Conservation (phyloP, 2,797 vertebrate genomes). For the Triplophysa yarkandensis region DNA sequence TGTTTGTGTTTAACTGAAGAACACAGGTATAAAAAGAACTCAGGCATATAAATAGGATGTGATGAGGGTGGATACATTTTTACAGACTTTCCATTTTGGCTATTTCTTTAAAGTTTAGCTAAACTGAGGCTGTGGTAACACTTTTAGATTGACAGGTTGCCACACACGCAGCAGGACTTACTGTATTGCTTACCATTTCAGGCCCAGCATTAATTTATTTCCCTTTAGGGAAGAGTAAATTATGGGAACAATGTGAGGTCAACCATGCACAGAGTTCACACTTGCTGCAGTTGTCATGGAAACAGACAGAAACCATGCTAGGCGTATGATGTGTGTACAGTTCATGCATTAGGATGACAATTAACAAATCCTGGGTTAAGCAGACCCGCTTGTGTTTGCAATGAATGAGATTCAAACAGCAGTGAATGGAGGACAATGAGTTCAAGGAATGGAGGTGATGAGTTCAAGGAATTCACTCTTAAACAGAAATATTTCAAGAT, state of each 20-base stretch:
- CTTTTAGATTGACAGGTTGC: not conserved
- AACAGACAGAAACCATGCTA: constrained; percentile 1
- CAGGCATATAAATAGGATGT: no score
- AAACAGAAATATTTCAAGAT: constrained; percentile 4
- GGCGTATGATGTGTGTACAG: constrained; percentile 1
- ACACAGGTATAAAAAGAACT: no score
- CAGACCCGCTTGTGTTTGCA: not conserved
- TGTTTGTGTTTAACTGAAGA: no score
- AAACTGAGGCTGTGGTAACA: not conserved
- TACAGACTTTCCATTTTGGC: no score
- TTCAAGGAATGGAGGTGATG: not conserved
- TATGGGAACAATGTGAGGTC: constrained; percentile 31
- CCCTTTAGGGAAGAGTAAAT: constrained; percentile 14
- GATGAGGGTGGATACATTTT: no score
- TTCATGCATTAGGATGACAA: constrained; percentile 3
- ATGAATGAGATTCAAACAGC: no score
- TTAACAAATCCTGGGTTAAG: constrained; percentile 18
- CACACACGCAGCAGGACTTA: not conserved
- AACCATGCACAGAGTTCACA: not conserved
- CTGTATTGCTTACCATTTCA: not conserved
- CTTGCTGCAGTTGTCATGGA: constrained; percentile 28
- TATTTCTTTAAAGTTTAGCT: not conserved
- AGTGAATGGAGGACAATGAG: not conserved
- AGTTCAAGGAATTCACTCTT: constrained; percentile 7
- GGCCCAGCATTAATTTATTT: constrained; percentile 16